A percentile compares a stretch with the other conserved stretches of the same genome.
Conservation (phyloP, 2,797 vertebrate genomes). For the Oreochromis grahami region DNA sequence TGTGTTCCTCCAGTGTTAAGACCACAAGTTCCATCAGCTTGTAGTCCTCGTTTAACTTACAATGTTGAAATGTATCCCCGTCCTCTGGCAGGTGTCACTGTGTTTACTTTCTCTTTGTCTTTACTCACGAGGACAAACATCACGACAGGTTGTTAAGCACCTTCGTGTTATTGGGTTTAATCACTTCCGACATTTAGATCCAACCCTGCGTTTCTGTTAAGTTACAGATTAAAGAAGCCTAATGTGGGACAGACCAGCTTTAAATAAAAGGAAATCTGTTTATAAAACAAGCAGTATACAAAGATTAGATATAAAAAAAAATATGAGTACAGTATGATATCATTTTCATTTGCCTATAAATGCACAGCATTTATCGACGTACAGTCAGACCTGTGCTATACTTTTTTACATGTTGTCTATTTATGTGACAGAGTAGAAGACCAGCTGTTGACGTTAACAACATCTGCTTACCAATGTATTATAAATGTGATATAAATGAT, state of each 20-base stretch:
- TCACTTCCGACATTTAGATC: neutral
- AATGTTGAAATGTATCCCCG: neutral
- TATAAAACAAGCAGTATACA: neutral
- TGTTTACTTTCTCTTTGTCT: slow-evolving; percentile 13
- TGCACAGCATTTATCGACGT: neutral
- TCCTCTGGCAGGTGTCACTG: neutral
- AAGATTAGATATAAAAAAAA: neutral
- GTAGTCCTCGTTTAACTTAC: neutral
- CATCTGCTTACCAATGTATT: neutral
- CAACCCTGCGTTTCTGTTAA: neutral
- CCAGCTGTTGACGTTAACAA: neutral
- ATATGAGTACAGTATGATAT: neutral
- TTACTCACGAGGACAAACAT: slow-evolving; percentile 6
- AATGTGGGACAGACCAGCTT: neutral
- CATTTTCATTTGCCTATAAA: neutral
- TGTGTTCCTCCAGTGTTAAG: slow-evolving; percentile 1
- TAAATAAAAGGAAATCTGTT: neutral
- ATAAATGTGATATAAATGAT: neutral
- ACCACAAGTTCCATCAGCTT: slow-evolving; percentile 1
- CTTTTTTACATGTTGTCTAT: neutral
- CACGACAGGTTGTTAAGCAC: neutral
- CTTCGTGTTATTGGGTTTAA: neutral
- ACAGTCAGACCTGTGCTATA: neutral
- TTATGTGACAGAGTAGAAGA: neutral
- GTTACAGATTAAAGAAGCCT: neutral